Evolutionary conservation across 2,113 vertebrate species (phyloP).

Genomic region (Emydocephalus ijimae): DNA sequence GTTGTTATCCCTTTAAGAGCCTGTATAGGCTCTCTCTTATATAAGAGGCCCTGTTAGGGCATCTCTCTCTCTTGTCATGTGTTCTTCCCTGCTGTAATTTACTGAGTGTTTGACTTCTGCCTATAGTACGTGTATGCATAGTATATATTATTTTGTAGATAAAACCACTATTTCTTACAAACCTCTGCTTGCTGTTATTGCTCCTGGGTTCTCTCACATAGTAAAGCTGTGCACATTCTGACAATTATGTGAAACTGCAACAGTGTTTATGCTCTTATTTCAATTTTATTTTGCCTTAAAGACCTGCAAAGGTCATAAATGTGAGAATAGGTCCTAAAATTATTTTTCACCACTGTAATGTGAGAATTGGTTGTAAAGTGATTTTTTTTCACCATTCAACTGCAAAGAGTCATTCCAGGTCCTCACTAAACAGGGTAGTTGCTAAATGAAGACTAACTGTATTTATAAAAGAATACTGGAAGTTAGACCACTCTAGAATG

Average conservation of each 20-base stretch:
- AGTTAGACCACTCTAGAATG: neutral
- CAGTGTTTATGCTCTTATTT: neutral
- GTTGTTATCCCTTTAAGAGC: too few species aligned
- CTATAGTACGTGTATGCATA: too few species aligned
- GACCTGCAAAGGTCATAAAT: neutral
- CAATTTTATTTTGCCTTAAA: neutral
- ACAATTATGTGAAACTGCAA: neutral
- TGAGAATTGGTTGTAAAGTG: neutral
- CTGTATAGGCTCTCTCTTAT: too few species aligned
- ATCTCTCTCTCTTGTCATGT: too few species aligned
- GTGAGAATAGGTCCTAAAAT: neutral
- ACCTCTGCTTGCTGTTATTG: too few species aligned
- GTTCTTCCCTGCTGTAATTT: too few species aligned
- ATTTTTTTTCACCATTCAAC: neutral
- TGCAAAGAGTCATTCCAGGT: neutral
- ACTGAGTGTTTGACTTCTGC: too few species aligned
- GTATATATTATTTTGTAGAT: too few species aligned
- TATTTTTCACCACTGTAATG: neutral
- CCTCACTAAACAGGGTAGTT: neutral
- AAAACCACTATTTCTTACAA: too few species aligned
- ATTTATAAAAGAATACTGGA: neutral
- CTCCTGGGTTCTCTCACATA: too few species aligned
- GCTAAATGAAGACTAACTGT: neutral
- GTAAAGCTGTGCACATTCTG: too few species aligned
- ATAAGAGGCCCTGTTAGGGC: too few species aligned